Evolutionary conservation across 2,888 invertebrate species (phyloP).

Genomic region (Lithophane ornitopus): DNA sequence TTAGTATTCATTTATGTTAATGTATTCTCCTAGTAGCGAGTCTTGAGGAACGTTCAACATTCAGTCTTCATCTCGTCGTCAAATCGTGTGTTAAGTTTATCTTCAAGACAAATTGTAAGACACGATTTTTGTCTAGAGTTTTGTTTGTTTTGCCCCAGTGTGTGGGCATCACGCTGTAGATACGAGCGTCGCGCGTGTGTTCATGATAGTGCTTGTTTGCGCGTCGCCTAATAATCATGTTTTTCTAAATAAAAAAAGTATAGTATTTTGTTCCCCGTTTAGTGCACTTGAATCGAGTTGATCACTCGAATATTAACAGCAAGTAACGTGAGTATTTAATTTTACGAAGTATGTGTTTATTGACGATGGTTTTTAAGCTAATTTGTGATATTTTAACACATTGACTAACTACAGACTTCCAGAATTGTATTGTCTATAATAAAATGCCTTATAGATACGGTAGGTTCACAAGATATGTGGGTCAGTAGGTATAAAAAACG

Average conservation of each 20-base stretch:
- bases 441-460: background rate
- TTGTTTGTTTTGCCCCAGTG: constrained; percentile 55
- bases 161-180: constrained; percentile 64
- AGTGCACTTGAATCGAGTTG: constrained; percentile 35
- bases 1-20: constrained; percentile 80
- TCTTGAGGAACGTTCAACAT: constrained; percentile 67
- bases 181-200: constrained; percentile 73
- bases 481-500: background rate
- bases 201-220: constrained; percentile 79
- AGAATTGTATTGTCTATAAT: background rate
- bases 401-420: background rate
- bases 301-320: constrained; percentile 26
- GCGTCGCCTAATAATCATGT: constrained; percentile 76
- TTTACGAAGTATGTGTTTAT: constrained; percentile 6
- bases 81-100: constrained; percentile 70
- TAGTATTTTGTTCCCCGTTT: constrained; percentile 48
- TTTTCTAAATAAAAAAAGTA: constrained; percentile 66
- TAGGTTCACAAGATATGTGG: background rate
- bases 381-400: background rate
- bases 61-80: constrained; percentile 74
- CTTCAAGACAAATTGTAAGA: constrained; percentile 55
- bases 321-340: constrained; percentile 51
- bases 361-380: background rate
- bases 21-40: constrained; percentile 71
- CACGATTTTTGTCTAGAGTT: constrained; percentile 45